Base-by-base conservation (phyloP, 2,113 vertebrate genomes). In the Hippocampus guttulatus region DNA sequence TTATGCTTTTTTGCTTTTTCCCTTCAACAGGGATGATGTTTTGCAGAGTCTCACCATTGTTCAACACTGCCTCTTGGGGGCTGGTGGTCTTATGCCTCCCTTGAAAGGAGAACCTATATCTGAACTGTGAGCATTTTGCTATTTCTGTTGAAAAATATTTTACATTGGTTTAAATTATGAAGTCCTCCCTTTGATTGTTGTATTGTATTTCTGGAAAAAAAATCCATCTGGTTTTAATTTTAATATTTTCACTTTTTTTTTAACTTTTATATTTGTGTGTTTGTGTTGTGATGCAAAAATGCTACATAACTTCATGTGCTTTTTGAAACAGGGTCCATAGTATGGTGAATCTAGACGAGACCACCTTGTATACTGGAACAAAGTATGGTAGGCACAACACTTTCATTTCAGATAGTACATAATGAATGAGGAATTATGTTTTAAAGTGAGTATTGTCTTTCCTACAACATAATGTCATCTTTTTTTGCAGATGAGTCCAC, bases 1-100 rank as follows among this genome's bases (percentile, higher is more conserved):
- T 45, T 47, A 25, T 43, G 2, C 45, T 38, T 18, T 9, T 65
- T 47, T 69, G 6, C 75, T 33, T 51, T 75, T 67, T 61, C 62
- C 12, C 30, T 21, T 21, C 6, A 8, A 8, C 87, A 99, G 97
- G 91, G 97, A 98, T 91, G 97, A 98, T 81, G 93, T 98, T 81
- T 94, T 98, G 0, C 96, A 98, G 85, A 94, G 95, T 85, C 92
- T 99, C 79, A 92, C 95, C 70, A 95, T 98, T 51, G 90, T 98
- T 64, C 96, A 98, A 76, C 96, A 97, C 89, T 99, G 97, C 85
- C 91, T 98, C 64, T 94, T 98, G 68, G 97, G 97, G 75, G 96
- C 96, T 63, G 97, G 97, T 47, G 93, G 94, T 79, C 78, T 98
- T 85, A 89, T 99, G 80, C 95, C 96, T 69, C 93, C 96, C 20